A percentile compares a stretch with the other conserved stretches of the same genome.
Evolutionary conservation across 2,797 vertebrate genomes (phyloP).

Genomic region (Danio jaintianensis): DNA sequence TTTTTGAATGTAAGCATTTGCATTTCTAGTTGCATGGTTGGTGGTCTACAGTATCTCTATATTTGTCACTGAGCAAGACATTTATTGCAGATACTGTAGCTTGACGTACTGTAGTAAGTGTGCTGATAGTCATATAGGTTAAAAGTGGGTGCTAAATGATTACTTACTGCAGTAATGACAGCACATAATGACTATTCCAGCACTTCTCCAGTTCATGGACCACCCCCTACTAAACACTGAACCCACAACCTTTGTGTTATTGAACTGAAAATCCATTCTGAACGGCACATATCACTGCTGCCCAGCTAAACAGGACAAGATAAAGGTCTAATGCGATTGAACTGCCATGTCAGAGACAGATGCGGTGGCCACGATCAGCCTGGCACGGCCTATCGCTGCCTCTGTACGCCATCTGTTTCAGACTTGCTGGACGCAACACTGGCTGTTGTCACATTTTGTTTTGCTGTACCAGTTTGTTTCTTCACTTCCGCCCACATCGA

Average conservation of each 20-base stretch:
- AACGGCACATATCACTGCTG: background rate
- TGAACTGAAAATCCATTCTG: conserved; percentile 7
- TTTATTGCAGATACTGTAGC: background rate
- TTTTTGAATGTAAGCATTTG: too few species aligned
- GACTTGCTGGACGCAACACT: conserved; percentile 64
- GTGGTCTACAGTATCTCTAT: background rate
- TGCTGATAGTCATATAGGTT: background rate
- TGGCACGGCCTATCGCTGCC: conserved; percentile 72
- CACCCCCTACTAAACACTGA: conserved; percentile 9
- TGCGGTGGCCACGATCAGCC: conserved; percentile 68
- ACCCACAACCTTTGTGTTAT: conserved; percentile 14
- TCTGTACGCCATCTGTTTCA: conserved; percentile 78
- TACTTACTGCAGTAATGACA: conserved; percentile 7
- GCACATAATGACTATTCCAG: background rate
- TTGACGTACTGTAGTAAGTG: conserved; percentile 10
- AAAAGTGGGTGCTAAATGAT: conserved; percentile 17
- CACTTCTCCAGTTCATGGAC: background rate
- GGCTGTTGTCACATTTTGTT: conserved; percentile 52
- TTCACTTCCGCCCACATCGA: conserved; percentile 30
- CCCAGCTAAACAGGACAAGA: background rate
- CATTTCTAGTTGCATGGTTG: background rate
- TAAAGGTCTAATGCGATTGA: conserved; percentile 25
- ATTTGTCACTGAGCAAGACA: background rate
- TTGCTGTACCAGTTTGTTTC: conserved; percentile 56
- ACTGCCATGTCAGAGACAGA: conserved; percentile 72